Evolutionary conservation across 2,113 vertebrate species (phyloP).

Genomic region (Pao palembangensis): DNA sequence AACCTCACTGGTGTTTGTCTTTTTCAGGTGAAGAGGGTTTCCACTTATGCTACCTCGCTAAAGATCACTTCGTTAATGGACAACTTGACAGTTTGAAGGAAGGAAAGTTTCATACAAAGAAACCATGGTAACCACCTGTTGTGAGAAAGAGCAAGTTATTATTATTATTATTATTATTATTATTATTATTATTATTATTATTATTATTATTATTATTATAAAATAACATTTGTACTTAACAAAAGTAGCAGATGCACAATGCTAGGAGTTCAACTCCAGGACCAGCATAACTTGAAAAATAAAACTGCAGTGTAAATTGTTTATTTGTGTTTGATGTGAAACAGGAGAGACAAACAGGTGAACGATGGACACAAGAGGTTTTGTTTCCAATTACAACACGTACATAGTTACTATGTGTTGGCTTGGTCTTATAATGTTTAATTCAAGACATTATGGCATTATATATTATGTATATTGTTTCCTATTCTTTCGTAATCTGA

Average conservation of each 20-base stretch:
- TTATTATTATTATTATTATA: conserved; percentile 36
- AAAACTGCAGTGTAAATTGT: background rate
- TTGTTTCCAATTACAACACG: too few species aligned
- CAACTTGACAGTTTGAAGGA: conserved; percentile 14
- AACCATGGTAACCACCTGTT: too few species aligned
- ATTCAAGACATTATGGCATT: too few species aligned
- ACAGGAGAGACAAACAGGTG: too few species aligned
- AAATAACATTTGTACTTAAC: conserved; percentile 4
- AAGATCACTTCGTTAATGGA: conserved; percentile 47
- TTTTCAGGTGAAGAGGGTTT: conserved; percentile 58
- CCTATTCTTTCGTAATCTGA: too few species aligned
- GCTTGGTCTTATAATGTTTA: too few species aligned
- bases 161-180: conserved; percentile 33
- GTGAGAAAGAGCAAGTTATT: conserved; percentile 20
- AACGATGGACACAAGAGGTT: too few species aligned
- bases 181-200: conserved; percentile 47
- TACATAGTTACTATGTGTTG: too few species aligned
- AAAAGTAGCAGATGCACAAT: conserved; percentile 10
- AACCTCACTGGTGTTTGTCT: background rate
- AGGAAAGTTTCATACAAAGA: conserved; percentile 17
- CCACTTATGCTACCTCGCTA: conserved; percentile 49
- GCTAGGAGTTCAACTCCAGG: background rate
- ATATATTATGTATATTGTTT: too few species aligned
- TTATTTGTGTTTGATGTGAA: conserved; percentile 11
- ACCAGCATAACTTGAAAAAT: background rate